Percentiles rank a stretch among this genome's conserved stretches.
phyloP scores from a whole-genome alignment of 2,888 invertebrate genomes.

The Ichneumoninae sp. region DNA sequence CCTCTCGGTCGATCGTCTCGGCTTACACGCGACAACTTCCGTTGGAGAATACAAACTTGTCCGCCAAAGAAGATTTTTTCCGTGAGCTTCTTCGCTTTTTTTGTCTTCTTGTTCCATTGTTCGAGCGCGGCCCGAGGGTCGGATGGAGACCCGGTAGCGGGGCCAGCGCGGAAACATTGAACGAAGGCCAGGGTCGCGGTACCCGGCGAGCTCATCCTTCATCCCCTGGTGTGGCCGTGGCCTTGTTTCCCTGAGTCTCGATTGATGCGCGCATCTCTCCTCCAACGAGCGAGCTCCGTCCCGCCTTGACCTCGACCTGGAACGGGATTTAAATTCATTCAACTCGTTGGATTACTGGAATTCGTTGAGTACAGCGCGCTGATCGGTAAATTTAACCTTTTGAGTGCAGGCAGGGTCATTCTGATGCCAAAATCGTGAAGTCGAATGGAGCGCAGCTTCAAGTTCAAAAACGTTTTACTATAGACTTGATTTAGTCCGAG shows the following conservation, averaged over 20 bases:
- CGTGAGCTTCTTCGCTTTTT: background rate
- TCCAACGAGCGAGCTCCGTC: conserved; percentile 19
- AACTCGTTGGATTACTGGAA: conserved; percentile 15
- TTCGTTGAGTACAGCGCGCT: background rate
- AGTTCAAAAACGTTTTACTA: too few species aligned
- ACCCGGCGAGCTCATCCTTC: conserved; percentile 23
- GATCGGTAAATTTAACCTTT: background rate
- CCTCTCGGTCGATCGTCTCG: background rate
- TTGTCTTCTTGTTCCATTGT: background rate
- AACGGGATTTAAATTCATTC: conserved; percentile 49
- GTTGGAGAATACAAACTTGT: background rate
- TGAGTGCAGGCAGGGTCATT: too few species aligned
- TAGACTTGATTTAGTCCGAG: too few species aligned
- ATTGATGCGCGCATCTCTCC: conserved; percentile 57
- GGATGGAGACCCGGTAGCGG: background rate
- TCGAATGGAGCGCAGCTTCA: too few species aligned
- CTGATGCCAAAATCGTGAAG: too few species aligned
- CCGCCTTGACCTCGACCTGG: conserved; percentile 52
- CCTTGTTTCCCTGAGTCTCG: conserved; percentile 64
- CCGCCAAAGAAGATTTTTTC: conserved; percentile 10
- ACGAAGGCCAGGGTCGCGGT: conserved; percentile 33
- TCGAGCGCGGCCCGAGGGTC: background rate
- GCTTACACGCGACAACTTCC: conserved; percentile 46
- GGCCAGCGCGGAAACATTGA: conserved; percentile 6
- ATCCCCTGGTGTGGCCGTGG: conserved; percentile 57